Evolutionary conservation across 2,113 vertebrate genomes (phyloP), one percentile per base, ranked within the genome.

Genomic region (Tragelaphus scriptus): DNA sequence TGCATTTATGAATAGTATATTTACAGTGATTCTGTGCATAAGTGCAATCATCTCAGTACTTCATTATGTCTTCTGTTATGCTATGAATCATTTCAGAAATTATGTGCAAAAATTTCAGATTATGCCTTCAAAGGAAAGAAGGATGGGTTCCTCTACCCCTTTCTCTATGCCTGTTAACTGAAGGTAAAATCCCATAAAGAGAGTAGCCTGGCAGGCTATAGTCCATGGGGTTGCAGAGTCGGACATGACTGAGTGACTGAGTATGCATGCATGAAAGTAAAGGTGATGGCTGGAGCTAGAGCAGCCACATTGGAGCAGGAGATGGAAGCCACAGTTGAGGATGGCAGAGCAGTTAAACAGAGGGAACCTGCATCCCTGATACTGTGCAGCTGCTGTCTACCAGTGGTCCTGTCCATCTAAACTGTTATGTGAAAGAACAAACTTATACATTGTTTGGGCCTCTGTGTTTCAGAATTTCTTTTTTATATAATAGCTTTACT

Each of bases 71-170:
- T 30, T 77, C 36, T 77, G 28, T 28, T 84, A 65, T 30, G 47
- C 9, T 25, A 63, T 30, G 11, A n/a, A 92, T 81, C 23, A 88
- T 75, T 81, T 92, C 14, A 71, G 87, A 92, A 92, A 40, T 89
- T 79, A 30, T 25, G 10, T 32, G 40, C 90, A 65, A 23, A 92
- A 49, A 85, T 85, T 53, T 95, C 53, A 90, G 47, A 30, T 44
- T 88, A 71, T 75, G 28, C 2, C 25, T 30, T 88, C 32, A 49
- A 86, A 95, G 79, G 44, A 87, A 88, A 91, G 85, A 88, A 36
- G 19, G 0, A 40, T 26, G 15, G 11, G 7, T 30, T 63, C 6
- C 8, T 71, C 16, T 82, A 1, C 0, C 1, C 0, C 1, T 28
- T 85, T 65, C 19, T 90, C 2, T 85, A n/a, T n/a, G 23, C n/a